A percentile compares a stretch with the other conserved stretches of the same genome.
Evolutionary conservation across 2,113 vertebrate species (phyloP).

Genomic region (Carollia perspicillata): DNA sequence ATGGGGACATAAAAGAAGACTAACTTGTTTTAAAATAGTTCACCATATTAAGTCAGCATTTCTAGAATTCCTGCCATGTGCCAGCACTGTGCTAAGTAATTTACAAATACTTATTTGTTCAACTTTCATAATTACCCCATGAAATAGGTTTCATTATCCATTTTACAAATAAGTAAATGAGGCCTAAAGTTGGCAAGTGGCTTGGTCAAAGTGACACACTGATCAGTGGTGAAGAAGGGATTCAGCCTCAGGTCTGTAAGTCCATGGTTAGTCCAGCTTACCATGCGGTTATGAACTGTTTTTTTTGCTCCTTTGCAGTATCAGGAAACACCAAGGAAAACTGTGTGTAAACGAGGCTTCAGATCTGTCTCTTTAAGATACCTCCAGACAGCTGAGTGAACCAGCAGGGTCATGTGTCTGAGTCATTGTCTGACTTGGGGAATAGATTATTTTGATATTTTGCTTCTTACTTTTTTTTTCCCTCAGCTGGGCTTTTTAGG

Average conservation of each 20-base stretch:
- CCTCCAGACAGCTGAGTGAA: neutral
- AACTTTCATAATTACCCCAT: neutral
- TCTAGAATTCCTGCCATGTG: neutral
- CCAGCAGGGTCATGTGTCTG: neutral
- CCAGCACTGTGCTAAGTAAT: neutral
- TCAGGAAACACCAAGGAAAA: neutral
- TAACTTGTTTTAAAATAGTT: neutral
- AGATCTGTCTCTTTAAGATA: neutral
- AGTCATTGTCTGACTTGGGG: neutral
- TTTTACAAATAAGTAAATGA: neutral
- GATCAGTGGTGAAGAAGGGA: neutral
- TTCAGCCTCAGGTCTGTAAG: neutral
- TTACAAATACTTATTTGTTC: neutral
- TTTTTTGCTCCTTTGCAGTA: neutral
- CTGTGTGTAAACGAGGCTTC: neutral
- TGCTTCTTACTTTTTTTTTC: neutral
- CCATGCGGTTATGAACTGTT: neutral
- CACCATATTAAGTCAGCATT: neutral
- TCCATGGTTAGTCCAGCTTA: neutral
- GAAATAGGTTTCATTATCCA: neutral
- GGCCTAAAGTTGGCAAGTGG: neutral
- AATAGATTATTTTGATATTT: neutral
- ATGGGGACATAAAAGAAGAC: neutral
- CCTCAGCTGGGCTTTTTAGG: neutral
- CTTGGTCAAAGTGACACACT: neutral